Conservation (phyloP, 1,140 invertebrate genomes). For the Leptinotarsa texana region DNA sequence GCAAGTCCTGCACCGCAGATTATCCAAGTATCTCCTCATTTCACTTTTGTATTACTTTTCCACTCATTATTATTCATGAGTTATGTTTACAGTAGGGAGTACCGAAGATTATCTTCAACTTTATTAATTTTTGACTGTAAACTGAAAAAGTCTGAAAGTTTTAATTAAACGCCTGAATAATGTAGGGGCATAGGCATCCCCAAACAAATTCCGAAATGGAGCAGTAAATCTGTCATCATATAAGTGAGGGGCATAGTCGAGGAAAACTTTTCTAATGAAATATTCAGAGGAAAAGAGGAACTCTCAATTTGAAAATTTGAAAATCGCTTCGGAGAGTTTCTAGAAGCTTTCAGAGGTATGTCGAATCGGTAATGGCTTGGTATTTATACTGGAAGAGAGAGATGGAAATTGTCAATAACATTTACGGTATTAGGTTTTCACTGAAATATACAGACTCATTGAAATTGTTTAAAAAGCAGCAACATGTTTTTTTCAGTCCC, state of each 20-base stretch:
- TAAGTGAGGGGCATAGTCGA: slow-evolving; percentile 8
- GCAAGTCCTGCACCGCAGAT: not conserved
- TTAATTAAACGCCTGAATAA: slow-evolving; percentile 29
- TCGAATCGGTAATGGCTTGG: not conserved
- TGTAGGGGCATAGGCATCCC: slow-evolving; percentile 19
- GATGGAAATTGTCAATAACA: too few relatives aligned
- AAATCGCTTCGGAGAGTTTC: slow-evolving; percentile 12
- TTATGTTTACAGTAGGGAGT: slow-evolving; percentile 12
- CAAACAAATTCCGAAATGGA: slow-evolving; percentile 25
- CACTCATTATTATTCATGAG: slow-evolving; percentile 18
- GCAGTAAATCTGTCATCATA: slow-evolving; percentile 27
- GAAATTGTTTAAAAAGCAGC: too few relatives aligned
- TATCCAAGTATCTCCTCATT: not conserved
- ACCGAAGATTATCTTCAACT: slow-evolving; percentile 19
- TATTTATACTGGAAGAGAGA: too few relatives aligned
- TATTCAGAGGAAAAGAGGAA: slow-evolving; percentile 1
- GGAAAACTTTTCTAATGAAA: slow-evolving; percentile 22
- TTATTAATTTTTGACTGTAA: slow-evolving; percentile 24
- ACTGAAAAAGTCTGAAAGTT: slow-evolving; percentile 24
- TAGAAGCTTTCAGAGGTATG: not conserved
- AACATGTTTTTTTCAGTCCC: too few relatives aligned
- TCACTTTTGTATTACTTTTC: slow-evolving; percentile 1
- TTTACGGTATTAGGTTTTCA: too few relatives aligned
- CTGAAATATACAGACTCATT: too few relatives aligned
- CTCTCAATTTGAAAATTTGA: not conserved